phyloP scores from a whole-genome alignment of 2,113 vertebrate species.

The Gambusia holbrooki region DNA sequence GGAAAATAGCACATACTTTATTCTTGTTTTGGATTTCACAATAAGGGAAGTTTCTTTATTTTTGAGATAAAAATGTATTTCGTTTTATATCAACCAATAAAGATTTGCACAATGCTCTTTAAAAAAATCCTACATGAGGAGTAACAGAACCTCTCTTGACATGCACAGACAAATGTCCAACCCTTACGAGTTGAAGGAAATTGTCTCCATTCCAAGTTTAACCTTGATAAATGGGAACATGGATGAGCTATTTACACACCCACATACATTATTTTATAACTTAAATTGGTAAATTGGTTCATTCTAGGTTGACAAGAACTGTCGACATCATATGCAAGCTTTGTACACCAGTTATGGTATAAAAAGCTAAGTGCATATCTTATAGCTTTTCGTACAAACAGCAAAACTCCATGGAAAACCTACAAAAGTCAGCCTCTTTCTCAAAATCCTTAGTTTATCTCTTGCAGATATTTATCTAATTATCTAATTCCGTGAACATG shows the following conservation, averaged over 20 bases:
- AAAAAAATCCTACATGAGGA: slow-evolving; percentile 26
- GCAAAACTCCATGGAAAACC: too few relatives aligned
- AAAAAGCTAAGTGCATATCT: background rate
- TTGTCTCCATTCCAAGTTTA: slow-evolving; percentile 33
- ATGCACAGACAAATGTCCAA: slow-evolving; percentile 54
- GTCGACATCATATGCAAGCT: background rate
- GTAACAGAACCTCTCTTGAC: slow-evolving; percentile 33
- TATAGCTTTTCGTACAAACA: too few relatives aligned
- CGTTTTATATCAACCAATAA: slow-evolving; percentile 22
- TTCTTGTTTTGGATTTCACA: background rate
- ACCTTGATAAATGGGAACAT: background rate
- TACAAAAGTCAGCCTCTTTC: too few relatives aligned
- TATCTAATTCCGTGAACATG: too few relatives aligned
- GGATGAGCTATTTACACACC: slow-evolving; percentile 6
- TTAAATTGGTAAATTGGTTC: background rate
- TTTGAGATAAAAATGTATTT: slow-evolving; percentile 31
- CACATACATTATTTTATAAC: slow-evolving; percentile 17
- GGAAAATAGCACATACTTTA: slow-evolving; percentile 14
- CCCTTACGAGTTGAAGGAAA: slow-evolving; percentile 36
- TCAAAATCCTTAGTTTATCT: too few relatives aligned
- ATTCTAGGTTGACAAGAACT: background rate
- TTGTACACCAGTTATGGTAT: background rate
- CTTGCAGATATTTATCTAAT: too few relatives aligned
- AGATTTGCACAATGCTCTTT: slow-evolving; percentile 9
- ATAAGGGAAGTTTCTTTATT: slow-evolving; percentile 16